Evolutionary conservation across 2,888 invertebrate species (phyloP), one percentile per base, ranked within the genome.

Genomic region (Ctenicera cuprea): DNA sequence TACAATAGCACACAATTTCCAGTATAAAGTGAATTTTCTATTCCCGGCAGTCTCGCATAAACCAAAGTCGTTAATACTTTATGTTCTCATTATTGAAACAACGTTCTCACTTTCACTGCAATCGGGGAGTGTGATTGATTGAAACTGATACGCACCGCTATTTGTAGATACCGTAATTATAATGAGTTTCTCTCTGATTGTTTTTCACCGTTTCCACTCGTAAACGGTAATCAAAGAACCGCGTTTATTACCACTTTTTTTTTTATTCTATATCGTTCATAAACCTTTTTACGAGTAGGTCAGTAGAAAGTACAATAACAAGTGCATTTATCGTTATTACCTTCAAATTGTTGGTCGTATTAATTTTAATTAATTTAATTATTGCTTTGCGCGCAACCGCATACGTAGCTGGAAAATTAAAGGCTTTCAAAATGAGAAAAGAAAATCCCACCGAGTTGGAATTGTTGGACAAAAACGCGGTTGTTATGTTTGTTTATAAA

Each of bases 81-180:
- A 65, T 66, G 54, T 66, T 66, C 54, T 66, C 66, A 66, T 66
- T 66, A 66, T 57, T 52, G 64, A 66, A 66, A 57, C 66, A 41
- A 33, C 54, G 66, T 66, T 57, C 43, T 54, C 41, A 57, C 54
- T 66, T 66, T 66, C 66, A 57, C 57, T 54, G 20, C 54, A 66
- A 66, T 41, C 52, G 26, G 20, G 37, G 57, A 18, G 26, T 66
- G 33, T 43, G 43, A 66, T 66, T 66, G 52, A 66, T 66, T 66
- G 30, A 38, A 66, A 57, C 54, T 66, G 50, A 66, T 52, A 66
- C 54, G 54, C 16, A 37, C 57, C n/a, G 48, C 38, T 43, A 41
- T 57, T 66, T 41, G 48, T 45, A 64, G 26, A 62, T 43, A 48
- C 30, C 37, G 14, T 64, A 48, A 64, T 64, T 64, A 64, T 48